A percentile compares a stretch with the other conserved stretches of the same genome.
phyloP scores from a whole-genome alignment of 2,888 invertebrate species.

The Agrotis exclamationis region DNA sequence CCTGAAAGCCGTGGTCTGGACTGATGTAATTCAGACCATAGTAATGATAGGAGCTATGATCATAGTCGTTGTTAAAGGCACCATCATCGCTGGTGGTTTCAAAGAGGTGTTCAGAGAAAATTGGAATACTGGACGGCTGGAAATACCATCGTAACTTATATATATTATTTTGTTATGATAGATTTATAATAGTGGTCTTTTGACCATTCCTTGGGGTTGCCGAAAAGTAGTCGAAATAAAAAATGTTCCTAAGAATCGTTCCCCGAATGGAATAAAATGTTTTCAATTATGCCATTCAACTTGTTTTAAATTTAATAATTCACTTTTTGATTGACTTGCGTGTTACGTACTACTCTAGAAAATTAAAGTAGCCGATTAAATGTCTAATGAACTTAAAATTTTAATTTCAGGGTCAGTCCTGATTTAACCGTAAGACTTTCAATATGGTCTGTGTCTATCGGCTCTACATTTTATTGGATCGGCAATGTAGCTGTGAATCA shows the following conservation, averaged over 20 bases:
- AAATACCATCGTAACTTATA: slow-evolving; percentile 91
- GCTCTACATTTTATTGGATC: slow-evolving; percentile 94
- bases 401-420: slow-evolving; percentile 89
- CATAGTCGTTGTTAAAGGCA: slow-evolving; percentile 92
- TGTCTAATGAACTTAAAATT: too few species aligned
- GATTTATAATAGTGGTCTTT: too few species aligned
- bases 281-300: too few species aligned
- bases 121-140: slow-evolving; percentile 91
- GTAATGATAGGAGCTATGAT: slow-evolving; percentile 94
- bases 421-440: slow-evolving; percentile 94
- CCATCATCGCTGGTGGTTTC: slow-evolving; percentile 92
- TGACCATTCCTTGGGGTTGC: too few species aligned
- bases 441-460: slow-evolving; percentile 93
- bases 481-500: slow-evolving; percentile 94
- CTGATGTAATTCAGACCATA: slow-evolving; percentile 93
- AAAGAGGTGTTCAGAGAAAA: slow-evolving; percentile 91
- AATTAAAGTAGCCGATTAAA: too few species aligned
- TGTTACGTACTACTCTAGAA: too few species aligned
- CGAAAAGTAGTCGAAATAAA: too few species aligned
- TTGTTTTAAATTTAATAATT: too few species aligned
- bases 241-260: too few species aligned
- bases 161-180: too few species aligned
- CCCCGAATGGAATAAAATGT: too few species aligned
- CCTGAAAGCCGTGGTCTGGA: slow-evolving; percentile 94
- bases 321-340: too few species aligned